Percentiles rank a stretch among this genome's conserved stretches.
phyloP scores from a whole-genome alignment of 2,888 invertebrate species.

The Caenorhabditis drosophilae region DNA sequence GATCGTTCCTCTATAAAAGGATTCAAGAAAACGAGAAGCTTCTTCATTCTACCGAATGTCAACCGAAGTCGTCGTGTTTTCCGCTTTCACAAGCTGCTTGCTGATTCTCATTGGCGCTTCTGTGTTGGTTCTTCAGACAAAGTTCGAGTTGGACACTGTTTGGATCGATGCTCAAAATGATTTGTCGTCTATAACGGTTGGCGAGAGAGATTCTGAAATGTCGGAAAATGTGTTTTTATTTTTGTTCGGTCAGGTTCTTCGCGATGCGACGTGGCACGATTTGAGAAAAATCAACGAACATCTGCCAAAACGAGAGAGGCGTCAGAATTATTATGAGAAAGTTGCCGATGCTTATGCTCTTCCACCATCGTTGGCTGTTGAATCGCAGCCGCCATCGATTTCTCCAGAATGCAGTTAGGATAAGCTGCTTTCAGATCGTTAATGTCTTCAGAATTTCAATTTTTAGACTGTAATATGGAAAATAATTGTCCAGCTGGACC shows the following conservation, averaged over 20 bases:
- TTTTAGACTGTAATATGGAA: slow-evolving; percentile 38
- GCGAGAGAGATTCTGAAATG: too few species aligned
- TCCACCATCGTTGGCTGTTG: slow-evolving; percentile 32
- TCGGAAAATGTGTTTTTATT: too few species aligned
- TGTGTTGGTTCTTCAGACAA: slow-evolving; percentile 16
- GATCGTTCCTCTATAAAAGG: too few species aligned
- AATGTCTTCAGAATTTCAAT: too few species aligned
- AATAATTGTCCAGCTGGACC: slow-evolving; percentile 46
- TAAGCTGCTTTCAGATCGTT: too few species aligned
- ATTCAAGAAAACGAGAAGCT: too few species aligned
- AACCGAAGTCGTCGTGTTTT: slow-evolving; percentile 12
- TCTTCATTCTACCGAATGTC: too few species aligned
- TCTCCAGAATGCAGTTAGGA: slow-evolving; percentile 44
- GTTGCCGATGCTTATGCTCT: slow-evolving; percentile 26
- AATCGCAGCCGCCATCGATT: slow-evolving; percentile 41
- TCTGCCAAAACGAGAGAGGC: not conserved
- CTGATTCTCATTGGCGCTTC: slow-evolving; percentile 9
- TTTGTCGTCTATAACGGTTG: not conserved
- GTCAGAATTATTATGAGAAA: slow-evolving; percentile 41
- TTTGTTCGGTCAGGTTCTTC: slow-evolving; percentile 24
- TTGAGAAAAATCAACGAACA: slow-evolving; percentile 6
- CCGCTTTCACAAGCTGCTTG: too few species aligned
- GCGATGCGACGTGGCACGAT: slow-evolving; percentile 23
- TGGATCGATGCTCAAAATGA: not conserved
- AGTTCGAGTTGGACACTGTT: slow-evolving; percentile 19